phyloP scores from a whole-genome alignment of 1,140 invertebrate species.

The Leptinotarsa defecta region DNA sequence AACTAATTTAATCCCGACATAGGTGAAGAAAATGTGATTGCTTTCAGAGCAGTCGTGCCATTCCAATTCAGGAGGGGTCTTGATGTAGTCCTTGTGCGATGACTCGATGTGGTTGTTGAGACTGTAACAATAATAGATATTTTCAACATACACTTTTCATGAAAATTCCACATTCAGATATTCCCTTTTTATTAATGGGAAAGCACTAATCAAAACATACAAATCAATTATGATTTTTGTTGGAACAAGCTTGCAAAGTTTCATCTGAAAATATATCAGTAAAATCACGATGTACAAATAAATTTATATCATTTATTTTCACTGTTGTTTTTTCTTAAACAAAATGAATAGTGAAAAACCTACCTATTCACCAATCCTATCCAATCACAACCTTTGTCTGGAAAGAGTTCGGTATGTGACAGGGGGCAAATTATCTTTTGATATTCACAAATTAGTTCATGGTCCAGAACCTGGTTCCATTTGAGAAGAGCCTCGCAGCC shows the following conservation, averaged over 20 bases:
- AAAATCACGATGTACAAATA: neutral
- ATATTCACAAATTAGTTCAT: conserved; percentile 36
- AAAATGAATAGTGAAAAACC: neutral
- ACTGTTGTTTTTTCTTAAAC: too few species aligned
- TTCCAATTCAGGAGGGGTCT: conserved; percentile 31
- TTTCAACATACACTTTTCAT: neutral
- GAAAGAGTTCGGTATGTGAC: conserved; percentile 20
- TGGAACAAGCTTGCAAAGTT: neutral
- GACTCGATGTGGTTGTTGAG: conserved; percentile 27
- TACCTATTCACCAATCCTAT: conserved; percentile 23
- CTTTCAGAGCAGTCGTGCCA: conserved; percentile 15
- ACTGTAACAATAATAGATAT: neutral
- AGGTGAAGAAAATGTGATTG: conserved; percentile 34
- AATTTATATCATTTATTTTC: neutral
- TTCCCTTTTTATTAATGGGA: too few species aligned
- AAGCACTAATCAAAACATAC: too few species aligned
- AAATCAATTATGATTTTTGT: too few species aligned
- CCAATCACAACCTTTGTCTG: conserved; percentile 29
- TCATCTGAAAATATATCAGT: neutral
- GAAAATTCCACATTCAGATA: too few species aligned
- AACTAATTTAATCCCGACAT: conserved; percentile 18
- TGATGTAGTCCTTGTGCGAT: conserved; percentile 22
- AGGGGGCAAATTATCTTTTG: conserved; percentile 25
- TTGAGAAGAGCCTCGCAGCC: conserved; percentile 31
- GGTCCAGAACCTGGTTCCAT: conserved; percentile 27